Base-by-base conservation (phyloP, 2,888 invertebrate genomes). In the Hoplodrina ambigua region DNA sequence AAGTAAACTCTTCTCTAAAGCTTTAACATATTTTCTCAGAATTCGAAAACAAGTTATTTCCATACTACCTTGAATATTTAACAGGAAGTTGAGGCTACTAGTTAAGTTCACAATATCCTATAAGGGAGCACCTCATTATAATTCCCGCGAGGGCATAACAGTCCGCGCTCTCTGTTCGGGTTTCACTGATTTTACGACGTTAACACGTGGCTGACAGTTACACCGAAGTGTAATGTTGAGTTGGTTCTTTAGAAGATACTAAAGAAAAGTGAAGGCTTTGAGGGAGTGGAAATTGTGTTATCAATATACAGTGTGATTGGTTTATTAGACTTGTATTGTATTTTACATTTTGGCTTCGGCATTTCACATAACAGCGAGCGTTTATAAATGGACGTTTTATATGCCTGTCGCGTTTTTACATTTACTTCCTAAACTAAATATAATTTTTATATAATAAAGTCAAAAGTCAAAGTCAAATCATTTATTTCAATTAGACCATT, bases 171-270 rank as follows among this genome's bases (percentile, higher is more conserved):
- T 75, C 84, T 84, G 85, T 88, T 90, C 85, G 80, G 88, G 88
- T 90, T 89, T 88, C 88, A 86, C 82, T 86, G 88, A 91, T 90
- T 91, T 91, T 86, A 90, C 84, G 87, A 86, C 81, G 83, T 79
- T 73, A 81, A 70, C 74, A 71, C 62, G 33, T 50, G 61, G 62
- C 33, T 59, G 57, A 3, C 19, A 62, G 17, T 88, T 44, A 88
- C 89, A 89, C 86, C 73, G 82, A 64, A 19, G 10, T 67, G 81
- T 81, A 76, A 68, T n/a, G 15, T 60, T 64, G 13, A 6, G 13
- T 13, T 41, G 41, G 50, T 17, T 50, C n/a, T 50, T n/a, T 3
- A 50, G 13, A 19, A 3, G n/a, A 8, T 50, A 13, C 8, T 1
- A 41, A 41, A 41, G 13, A 17, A 15, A 17, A 17, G 46, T 17